Conservation (phyloP, 2,888 invertebrate genomes). For the Drosophila ustulata region DNA sequence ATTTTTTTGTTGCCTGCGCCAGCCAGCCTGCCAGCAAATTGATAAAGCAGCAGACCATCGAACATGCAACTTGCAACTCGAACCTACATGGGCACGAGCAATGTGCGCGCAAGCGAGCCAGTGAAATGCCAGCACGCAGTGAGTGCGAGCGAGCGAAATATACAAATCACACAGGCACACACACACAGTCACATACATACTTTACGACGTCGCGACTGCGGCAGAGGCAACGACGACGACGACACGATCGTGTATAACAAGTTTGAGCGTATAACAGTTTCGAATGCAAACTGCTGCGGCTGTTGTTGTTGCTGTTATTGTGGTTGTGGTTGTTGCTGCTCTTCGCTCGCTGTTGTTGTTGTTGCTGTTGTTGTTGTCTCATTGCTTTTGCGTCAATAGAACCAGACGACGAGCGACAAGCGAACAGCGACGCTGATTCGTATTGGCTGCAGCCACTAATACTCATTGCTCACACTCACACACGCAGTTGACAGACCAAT, state of each 20-base stretch:
- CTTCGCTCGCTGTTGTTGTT: slow-evolving; percentile 20
- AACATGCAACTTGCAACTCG: slow-evolving; percentile 68
- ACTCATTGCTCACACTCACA: slow-evolving; percentile 75
- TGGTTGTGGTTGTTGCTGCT: slow-evolving; percentile 19
- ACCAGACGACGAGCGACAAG: slow-evolving; percentile 46
- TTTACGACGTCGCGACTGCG: slow-evolving; percentile 11
- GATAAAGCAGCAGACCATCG: slow-evolving; percentile 54
- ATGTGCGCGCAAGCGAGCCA: slow-evolving; percentile 23
- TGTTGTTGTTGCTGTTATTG: slow-evolving; percentile 22
- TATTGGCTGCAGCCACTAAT: slow-evolving; percentile 78
- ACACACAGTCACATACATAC: slow-evolving; percentile 18
- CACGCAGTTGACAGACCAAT: slow-evolving; percentile 76
- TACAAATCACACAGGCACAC: slow-evolving; percentile 58
- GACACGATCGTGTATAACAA: slow-evolving; percentile 67
- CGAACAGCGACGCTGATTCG: slow-evolving; percentile 62
- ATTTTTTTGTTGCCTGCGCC: slow-evolving; percentile 38
- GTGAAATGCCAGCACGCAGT: slow-evolving; percentile 9
- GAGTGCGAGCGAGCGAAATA: slow-evolving; percentile 63
- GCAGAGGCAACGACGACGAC: slow-evolving; percentile 23
- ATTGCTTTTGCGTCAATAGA: slow-evolving; percentile 76
- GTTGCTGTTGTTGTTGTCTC: slow-evolving; percentile 55
- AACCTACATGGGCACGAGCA: slow-evolving; percentile 29
- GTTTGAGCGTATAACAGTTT: slow-evolving; percentile 68
- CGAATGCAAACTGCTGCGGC: slow-evolving; percentile 60
- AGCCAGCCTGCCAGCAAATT: slow-evolving; percentile 53